Base-by-base conservation (phyloP, 1,140 invertebrate genomes). In the Periplaneta americana region DNA sequence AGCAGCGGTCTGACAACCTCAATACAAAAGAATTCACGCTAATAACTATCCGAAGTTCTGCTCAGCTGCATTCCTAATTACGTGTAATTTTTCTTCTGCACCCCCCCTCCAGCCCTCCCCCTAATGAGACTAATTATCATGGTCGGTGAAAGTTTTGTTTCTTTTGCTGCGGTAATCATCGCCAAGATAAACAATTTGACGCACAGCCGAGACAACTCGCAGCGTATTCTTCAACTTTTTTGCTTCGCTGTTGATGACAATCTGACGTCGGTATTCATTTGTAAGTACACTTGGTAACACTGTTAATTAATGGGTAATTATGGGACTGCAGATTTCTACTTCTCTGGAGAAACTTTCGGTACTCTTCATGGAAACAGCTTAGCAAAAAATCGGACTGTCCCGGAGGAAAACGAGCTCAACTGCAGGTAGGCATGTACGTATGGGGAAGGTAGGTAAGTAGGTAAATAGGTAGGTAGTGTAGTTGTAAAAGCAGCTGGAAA, bases 91-190 rank as follows among this genome's bases (percentile, higher is more conserved):
- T 77, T 33, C 17, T 36, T 77, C 13, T 34, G 18, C 48, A 4
- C 28, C 28, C n/a, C 48, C 48, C 48, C 28, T 28, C 48, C 48
- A n/a, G 3, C 11, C 22, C 22, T 66, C 5, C 15, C 35, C 15
- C 35, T 77, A 77, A 77, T 77, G 75, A 77, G 75, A 77, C 75
- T 77, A 77, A 77, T 77, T 77, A 77, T 36, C 75, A 17, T 77
- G 32, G 35, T 77, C 6, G 75, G 75, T 77, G 15, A 77, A 33
- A 77, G 31, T 77, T 28, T 66, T 77, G 35, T 77, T 77, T 77
- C 31, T 6, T 77, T 34, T 36, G 75, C 32, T 34, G 75, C 48
- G 28, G 48, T 66, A 66, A 66, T 66, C 48, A 66, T 66, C 48
- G 13, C 48, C 11, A 77, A 77, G 75, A 77, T 36, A 77, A 77